Evolutionary conservation across 2,113 vertebrate species (phyloP), one percentile per base, ranked within the genome.

Genomic region (Lasiurus cinereus): DNA sequence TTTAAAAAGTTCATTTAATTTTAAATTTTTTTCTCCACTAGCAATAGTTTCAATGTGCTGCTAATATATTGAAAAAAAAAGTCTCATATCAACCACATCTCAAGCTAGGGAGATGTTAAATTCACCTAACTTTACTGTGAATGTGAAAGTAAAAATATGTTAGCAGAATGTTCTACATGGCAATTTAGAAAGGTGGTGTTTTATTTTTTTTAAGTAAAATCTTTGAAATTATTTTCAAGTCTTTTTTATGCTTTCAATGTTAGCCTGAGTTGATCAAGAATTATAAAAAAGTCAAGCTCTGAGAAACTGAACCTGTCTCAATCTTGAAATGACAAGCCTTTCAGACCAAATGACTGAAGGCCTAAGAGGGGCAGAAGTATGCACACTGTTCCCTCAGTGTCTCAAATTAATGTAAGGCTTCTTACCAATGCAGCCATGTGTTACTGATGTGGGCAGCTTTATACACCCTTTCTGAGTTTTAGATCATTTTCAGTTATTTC

Each of bases 1-100:
- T 93, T 97, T 97, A 82, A 91, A 94, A 97, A 94, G n/a, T 88
- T 96, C 96, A 96, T 90, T 93, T 87, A 78, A 94, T 97, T 97
- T 73, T 78, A 70, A 95, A 97, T 96, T 93, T 36, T 56, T 56
- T 52, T 93, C 94, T 94, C 93, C 73, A 54, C 77, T 97, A 96
- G 82, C n/a, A 46, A 86, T 43, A 88, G 29, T 90, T 96, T 96
- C 83, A 96, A 18, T 67, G 16, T 59, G 18, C 66, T 94, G 36
- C 31, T 48, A 62, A 87, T 70, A 43, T 80, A 36, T 39, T 39
- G 39, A 48, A 74, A 74, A 46, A 46, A 73, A 46, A 16, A 67
- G 13, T 50, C 0, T 78, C 76, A n/a, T 10, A 83, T 5, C 31
- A 97, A 12, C 70, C 69, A 92, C 19, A 94, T 83, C 4, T 18